These are phyloP conservation scores for Prunella strophiata DNA, from an alignment of 2,797 vertebrate species.

Conservation along the genomic window DNA sequence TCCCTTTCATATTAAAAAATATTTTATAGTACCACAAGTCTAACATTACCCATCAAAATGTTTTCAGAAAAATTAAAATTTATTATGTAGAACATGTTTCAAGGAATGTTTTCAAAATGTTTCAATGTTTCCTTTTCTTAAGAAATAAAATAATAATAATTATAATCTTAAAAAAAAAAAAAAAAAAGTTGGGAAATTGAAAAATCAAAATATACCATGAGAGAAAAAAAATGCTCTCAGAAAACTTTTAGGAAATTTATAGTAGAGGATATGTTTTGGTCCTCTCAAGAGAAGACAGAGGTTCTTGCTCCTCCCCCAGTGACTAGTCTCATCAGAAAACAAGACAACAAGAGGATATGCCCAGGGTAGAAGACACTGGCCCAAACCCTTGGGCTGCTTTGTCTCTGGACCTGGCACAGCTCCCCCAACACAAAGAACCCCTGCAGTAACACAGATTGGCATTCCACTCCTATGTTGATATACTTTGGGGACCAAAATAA, in stretches of 20 bases:
- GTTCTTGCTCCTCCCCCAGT: not conserved
- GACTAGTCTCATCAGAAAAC: not conserved
- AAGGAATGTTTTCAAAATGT: not conserved
- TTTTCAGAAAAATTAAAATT: not conserved
- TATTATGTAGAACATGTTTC: not conserved
- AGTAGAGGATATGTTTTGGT: not conserved
- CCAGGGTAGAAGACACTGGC: not conserved
- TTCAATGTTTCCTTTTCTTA: not conserved
- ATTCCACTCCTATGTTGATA: not conserved
- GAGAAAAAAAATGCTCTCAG: not conserved
- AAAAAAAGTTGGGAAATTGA: not conserved
- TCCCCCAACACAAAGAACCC: not conserved
- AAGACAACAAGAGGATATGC: not conserved
- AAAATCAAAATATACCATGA: not conserved
- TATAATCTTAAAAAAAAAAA: too few species aligned
- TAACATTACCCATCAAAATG: not conserved
- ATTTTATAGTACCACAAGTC: not conserved
- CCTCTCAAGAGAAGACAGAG: not conserved
- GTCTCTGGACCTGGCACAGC: not conserved
- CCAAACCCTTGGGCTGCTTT: not conserved
- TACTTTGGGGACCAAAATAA: not conserved
- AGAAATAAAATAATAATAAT: not conserved
- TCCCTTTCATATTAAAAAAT: constrained; percentile 27
- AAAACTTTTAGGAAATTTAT: not conserved
- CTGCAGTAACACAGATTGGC: not conserved